These are phyloP conservation scores for Himalopsyche phryganea DNA, from an alignment of 1,140 invertebrate species.

Conservation along the genomic window DNA sequence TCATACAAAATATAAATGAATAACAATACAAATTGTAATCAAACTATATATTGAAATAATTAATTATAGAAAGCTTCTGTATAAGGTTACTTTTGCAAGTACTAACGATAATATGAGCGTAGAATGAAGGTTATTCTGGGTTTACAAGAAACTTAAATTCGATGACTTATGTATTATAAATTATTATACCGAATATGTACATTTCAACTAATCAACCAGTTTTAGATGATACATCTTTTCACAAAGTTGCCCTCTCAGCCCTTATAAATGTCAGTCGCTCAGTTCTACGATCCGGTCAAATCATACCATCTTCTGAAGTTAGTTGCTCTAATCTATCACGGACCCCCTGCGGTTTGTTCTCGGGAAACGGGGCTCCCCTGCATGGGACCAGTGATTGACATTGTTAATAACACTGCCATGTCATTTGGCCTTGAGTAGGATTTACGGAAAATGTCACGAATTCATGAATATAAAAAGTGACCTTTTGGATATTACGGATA, in stretches of 20 bases:
- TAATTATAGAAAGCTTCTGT: no score
- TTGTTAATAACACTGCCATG: slow-evolving; percentile 3
- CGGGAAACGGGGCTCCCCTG: neutral
- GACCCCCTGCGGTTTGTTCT: neutral
- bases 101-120: no score
- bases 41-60: no score
- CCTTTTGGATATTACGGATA: neutral
- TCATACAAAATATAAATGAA: no score
- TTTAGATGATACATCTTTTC: no score
- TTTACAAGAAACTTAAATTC: no score
- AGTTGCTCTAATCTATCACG: slow-evolving; percentile 11
- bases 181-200: no score
- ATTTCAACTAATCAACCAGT: no score
- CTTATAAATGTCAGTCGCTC: slow-evolving; percentile 2
- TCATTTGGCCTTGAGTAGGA: neutral
- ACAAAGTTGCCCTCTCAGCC: neutral
- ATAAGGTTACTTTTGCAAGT: no score
- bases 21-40: no score
- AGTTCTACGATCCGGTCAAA: neutral
- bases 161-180: no score
- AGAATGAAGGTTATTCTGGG: no score
- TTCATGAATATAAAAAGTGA: neutral
- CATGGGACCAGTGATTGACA: slow-evolving; percentile 2
- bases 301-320: slow-evolving; percentile 1
- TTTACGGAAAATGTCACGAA: neutral